Conservation (phyloP, 2,113 vertebrate species). For the Sebastes fasciatus region DNA sequence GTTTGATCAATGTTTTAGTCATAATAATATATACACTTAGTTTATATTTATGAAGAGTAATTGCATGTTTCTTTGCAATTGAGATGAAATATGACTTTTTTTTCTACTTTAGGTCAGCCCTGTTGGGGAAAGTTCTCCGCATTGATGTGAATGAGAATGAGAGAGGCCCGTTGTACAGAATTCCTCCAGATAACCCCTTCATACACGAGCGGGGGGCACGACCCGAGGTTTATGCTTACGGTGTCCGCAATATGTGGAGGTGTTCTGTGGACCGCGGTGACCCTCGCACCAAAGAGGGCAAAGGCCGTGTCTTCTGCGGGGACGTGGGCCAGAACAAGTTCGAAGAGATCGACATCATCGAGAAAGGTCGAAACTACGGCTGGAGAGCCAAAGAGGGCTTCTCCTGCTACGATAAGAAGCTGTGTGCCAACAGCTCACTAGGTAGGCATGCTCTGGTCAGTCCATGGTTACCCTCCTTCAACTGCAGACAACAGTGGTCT, state of each 20-base stretch:
- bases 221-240: conserved; percentile 92
- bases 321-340: conserved; percentile 98
- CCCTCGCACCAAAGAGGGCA: conserved; percentile 86
- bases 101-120: conserved; percentile 85
- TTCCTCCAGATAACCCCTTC: conserved; percentile 94
- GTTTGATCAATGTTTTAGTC: background rate
- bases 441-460: conserved; percentile 78
- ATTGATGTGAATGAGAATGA: conserved; percentile 90
- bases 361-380: conserved; percentile 94
- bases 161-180: conserved; percentile 87
- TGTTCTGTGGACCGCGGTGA: conserved; percentile 96
- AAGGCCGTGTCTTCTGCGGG: conserved; percentile 94
- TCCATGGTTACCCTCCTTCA: background rate
- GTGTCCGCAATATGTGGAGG: conserved; percentile 98
- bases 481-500: background rate
- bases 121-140: conserved; percentile 96
- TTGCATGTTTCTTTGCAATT: background rate
- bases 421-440: conserved; percentile 92
- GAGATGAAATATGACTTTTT: background rate
- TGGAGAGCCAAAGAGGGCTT: conserved; percentile 97
- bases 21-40: background rate
- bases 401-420: conserved; percentile 96
- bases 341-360: conserved; percentile 94
- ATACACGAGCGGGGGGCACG: conserved; percentile 83
- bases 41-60: background rate